Percentiles rank a stretch among this genome's conserved stretches.
Evolutionary conservation across 2,113 vertebrate species (phyloP).

Genomic region (Poeciliopsis prolifica): DNA sequence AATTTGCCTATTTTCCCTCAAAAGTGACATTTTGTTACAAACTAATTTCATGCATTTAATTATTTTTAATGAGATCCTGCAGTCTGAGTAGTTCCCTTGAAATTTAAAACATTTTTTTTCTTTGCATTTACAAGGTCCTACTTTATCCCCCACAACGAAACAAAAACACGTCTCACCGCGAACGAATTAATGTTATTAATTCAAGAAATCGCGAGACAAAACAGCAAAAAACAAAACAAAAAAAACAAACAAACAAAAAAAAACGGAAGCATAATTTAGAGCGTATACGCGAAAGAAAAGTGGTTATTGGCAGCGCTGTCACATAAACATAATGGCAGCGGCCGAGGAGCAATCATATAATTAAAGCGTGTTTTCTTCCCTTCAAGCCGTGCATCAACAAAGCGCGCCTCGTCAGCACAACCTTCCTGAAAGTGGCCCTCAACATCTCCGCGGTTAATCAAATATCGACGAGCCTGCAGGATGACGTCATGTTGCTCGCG

Average conservation of each 20-base stretch:
- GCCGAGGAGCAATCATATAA: conserved; percentile 52
- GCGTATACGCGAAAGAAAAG: conserved; percentile 33
- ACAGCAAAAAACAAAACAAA: conserved; percentile 6
- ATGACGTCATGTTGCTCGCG: conserved; percentile 88
- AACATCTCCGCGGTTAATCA: conserved; percentile 86
- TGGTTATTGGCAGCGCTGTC: conserved; percentile 66
- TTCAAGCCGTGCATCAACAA: conserved; percentile 39
- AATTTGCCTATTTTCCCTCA: background rate
- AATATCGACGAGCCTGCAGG: conserved; percentile 88
- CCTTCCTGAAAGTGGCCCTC: conserved; percentile 78
- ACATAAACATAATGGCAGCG: conserved; percentile 65
- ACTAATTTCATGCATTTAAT: background rate
- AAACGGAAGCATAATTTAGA: conserved; percentile 23
- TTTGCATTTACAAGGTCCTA: background rate
- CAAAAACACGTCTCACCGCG: background rate
- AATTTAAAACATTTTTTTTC: background rate
- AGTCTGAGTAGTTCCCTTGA: background rate
- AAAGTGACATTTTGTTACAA: background rate
- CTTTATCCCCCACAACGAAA: background rate
- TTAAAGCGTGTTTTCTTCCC: conserved; percentile 65
- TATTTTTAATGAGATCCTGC: background rate
- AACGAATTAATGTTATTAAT: conserved; percentile 19
- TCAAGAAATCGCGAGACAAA: conserved; percentile 27
- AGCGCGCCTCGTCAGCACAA: conserved; percentile 84
- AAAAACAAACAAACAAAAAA: background rate